Base-by-base conservation (phyloP, 1,140 invertebrate species). In the Aphelenchoides fujianensis region DNA sequence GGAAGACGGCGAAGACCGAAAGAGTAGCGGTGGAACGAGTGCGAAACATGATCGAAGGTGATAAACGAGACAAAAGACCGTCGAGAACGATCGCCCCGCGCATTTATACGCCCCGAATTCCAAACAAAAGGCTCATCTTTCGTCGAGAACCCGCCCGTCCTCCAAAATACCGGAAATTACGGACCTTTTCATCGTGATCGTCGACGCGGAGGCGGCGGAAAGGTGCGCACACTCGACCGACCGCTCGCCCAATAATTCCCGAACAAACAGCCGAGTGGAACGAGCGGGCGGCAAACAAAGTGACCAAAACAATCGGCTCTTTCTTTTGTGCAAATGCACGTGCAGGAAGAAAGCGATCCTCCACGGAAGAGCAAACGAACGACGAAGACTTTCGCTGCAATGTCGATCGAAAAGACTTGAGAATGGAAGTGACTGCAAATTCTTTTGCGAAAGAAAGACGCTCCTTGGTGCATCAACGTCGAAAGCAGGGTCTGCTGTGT, bases 1-100 rank as follows among this genome's bases (percentile, higher is more conserved):
- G 12, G n/a, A 70, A 31, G 9, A 70, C 61, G 63, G 32, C 34
- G 59, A 69, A n/a, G 53, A 69, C 23, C 67, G 67, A 70, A 70
- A 70, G 28, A 36, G 53, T 53, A 34, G 36, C 19, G n/a, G 19
- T 12, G 12, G 5, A 12, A 32, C 0, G 55, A 16, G 12, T 34
- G n/a, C 27, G 27, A 61, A 48, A 48, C 41, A 48, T 48, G 12
- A 48, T n/a, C n/a, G n/a, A n/a, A 12, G 41, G 23, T 48, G 41
- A 48, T 48, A 48, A 48, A 23, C 23, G 41, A 23, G 23, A 48
- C 12, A 48, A 48, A 48, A 48, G 41, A 48, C 12, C 23, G 12
- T 48, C 41, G 23, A 48, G 12, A 23, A 12, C 41, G 23, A 48
- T 23, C 12, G 12, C 41, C 41, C 12, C 23, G 12, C 41, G 41